Evolutionary conservation across 2,113 vertebrate genomes (phyloP).

Genomic region (Atractosteus spatula): DNA sequence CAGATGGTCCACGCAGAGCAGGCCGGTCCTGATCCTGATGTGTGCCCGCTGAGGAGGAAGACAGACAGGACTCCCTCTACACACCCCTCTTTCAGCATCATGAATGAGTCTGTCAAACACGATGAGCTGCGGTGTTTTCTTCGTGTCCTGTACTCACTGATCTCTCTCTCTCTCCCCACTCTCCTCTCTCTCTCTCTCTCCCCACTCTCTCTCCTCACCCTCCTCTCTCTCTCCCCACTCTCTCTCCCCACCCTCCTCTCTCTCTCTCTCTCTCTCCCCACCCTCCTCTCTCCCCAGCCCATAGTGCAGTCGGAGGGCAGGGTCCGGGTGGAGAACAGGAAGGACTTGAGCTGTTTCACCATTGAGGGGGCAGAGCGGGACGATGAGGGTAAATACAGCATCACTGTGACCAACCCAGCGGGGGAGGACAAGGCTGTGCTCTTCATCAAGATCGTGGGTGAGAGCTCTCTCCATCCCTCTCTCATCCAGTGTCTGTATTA

Average conservation of each 20-base stretch:
- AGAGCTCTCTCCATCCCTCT: conserved; percentile 24
- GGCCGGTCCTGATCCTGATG: too few relatives aligned
- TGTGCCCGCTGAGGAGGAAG: too few relatives aligned
- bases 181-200: background rate
- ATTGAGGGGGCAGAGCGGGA: conserved; percentile 74
- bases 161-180: background rate
- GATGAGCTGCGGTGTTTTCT: too few relatives aligned
- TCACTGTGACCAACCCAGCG: conserved; percentile 75
- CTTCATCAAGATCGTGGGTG: conserved; percentile 77
- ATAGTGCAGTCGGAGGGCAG: conserved; percentile 65
- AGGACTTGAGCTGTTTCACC: conserved; percentile 73
- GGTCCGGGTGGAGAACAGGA: conserved; percentile 64
- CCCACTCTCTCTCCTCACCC: background rate
- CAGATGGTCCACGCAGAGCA: too few relatives aligned
- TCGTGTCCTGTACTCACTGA: too few relatives aligned
- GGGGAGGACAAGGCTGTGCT: conserved; percentile 78
- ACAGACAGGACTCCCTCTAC: too few relatives aligned
- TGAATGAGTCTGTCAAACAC: too few relatives aligned
- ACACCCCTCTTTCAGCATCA: too few relatives aligned
- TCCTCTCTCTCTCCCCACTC: background rate
- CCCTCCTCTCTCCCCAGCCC: conserved; percentile 48
- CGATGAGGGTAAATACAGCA: conserved; percentile 75
- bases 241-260: background rate
- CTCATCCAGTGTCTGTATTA: background rate
- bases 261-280: background rate